Conservation (phyloP, 2,113 vertebrate genomes). For the Stegastes partitus region DNA sequence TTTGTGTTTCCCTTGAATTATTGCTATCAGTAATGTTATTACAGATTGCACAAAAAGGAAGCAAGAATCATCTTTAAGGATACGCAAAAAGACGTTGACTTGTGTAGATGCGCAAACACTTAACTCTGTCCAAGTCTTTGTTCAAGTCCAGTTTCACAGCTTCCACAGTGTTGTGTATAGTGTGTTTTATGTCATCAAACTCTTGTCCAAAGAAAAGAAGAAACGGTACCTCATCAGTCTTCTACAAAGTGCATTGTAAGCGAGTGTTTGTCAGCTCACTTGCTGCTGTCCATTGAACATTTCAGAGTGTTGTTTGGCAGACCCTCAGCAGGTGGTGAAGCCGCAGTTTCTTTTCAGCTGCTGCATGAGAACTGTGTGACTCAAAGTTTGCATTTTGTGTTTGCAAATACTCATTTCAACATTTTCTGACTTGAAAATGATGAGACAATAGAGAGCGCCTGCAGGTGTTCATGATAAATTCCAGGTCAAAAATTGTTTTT, state of each 20-base stretch:
- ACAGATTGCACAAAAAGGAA: neutral
- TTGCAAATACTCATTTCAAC: constrained; percentile 9
- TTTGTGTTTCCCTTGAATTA: constrained; percentile 1
- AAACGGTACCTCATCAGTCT: constrained; percentile 13
- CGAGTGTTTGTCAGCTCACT: constrained; percentile 16
- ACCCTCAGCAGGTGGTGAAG: constrained; percentile 62
- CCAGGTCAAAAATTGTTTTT: constrained; percentile 6
- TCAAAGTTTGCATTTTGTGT: neutral
- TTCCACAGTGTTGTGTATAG: constrained; percentile 25
- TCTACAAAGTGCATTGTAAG: constrained; percentile 39
- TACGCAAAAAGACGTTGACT: neutral
- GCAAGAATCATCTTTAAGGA: neutral
- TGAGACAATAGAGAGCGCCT: neutral
- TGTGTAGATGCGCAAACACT: too few species aligned
- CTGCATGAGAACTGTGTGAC: neutral
- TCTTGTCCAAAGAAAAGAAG: neutral
- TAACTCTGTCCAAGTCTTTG: neutral
- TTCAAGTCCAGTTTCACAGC: constrained; percentile 3
- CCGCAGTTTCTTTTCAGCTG: constrained; percentile 21
- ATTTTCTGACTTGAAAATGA: neutral
- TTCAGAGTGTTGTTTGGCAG: constrained; percentile 9
- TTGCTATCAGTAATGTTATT: neutral
- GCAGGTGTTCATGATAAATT: neutral
- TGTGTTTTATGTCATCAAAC: constrained; percentile 17
- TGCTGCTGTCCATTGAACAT: constrained; percentile 29